Percentiles rank a stretch among this genome's conserved stretches.
phyloP scores from a whole-genome alignment of 2,888 invertebrate species.

The Cataglyphis cursor region DNA sequence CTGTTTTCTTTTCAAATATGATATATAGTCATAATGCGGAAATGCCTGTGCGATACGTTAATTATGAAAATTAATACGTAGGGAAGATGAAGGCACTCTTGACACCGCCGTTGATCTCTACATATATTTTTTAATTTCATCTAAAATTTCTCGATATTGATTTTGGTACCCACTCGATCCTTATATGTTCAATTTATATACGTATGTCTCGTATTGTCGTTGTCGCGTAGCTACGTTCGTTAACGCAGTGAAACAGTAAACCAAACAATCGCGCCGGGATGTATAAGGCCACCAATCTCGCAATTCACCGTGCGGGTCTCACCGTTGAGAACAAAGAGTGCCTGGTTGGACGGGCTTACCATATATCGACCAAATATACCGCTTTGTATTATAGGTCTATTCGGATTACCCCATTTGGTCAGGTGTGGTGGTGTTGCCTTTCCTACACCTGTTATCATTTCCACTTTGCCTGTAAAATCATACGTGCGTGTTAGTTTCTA shows the following conservation, averaged over 20 bases:
- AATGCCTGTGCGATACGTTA: not conserved
- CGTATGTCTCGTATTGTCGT: constrained; percentile 58
- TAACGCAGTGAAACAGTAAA: constrained; percentile 89
- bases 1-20: not conserved
- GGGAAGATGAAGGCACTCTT: constrained; percentile 22
- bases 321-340: constrained; percentile 91
- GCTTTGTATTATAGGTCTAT: constrained; percentile 90
- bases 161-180: constrained; percentile 7
- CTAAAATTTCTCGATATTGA: constrained; percentile 22
- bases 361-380: constrained; percentile 92
- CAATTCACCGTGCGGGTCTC: constrained; percentile 91
- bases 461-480: constrained; percentile 89
- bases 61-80: constrained; percentile 6
- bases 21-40: not conserved
- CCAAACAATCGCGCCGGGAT: constrained; percentile 90
- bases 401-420: constrained; percentile 90
- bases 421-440: constrained; percentile 88
- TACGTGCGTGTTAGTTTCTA: not conserved
- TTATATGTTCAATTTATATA: constrained; percentile 53
- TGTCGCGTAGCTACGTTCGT: constrained; percentile 63
- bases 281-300: constrained; percentile 91
- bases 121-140: constrained; percentile 8
- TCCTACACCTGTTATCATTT: constrained; percentile 92
- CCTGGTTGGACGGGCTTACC: constrained; percentile 91
- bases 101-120: not conserved